Conservation (phyloP, 2,888 invertebrate genomes). For the Callyntrura guangdongensis region DNA sequence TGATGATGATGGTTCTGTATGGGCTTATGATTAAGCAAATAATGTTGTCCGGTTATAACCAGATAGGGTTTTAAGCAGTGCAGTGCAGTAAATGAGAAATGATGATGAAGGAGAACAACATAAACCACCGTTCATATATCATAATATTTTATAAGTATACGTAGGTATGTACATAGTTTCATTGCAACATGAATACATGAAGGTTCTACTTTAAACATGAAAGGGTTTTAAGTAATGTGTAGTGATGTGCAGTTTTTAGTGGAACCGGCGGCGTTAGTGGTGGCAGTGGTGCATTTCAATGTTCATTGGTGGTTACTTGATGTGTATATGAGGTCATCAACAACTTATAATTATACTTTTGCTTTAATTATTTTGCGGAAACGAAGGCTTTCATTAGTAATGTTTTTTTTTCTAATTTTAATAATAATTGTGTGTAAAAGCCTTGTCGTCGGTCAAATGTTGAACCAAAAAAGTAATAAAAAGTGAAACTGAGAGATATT, state of each 20-base stretch:
- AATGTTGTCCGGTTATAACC: conserved; percentile 34
- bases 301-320: too few relatives aligned
- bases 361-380: too few relatives aligned
- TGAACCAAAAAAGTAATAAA: conserved; percentile 21
- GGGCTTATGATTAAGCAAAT: conserved; percentile 29
- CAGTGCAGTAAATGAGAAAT: not conserved
- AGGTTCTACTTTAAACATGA: too few relatives aligned
- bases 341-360: too few relatives aligned
- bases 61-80: not conserved
- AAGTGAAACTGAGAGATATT: not conserved
- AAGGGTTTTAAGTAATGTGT: not conserved
- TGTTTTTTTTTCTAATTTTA: conserved; percentile 9
- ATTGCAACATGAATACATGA: too few relatives aligned
- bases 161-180: too few relatives aligned
- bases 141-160: not conserved
- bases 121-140: not conserved
- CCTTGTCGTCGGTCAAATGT: conserved; percentile 28
- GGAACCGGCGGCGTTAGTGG: not conserved
- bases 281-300: not conserved
- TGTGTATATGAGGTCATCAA: too few relatives aligned
- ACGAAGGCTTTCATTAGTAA: too few relatives aligned
- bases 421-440: not conserved
- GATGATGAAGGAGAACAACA: not conserved
- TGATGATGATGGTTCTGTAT: not conserved
- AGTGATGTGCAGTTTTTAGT: not conserved